Evolutionary conservation across 2,888 invertebrate species (phyloP), one percentile per base, ranked within the genome.

Genomic region (Drosophila melanosoma): DNA sequence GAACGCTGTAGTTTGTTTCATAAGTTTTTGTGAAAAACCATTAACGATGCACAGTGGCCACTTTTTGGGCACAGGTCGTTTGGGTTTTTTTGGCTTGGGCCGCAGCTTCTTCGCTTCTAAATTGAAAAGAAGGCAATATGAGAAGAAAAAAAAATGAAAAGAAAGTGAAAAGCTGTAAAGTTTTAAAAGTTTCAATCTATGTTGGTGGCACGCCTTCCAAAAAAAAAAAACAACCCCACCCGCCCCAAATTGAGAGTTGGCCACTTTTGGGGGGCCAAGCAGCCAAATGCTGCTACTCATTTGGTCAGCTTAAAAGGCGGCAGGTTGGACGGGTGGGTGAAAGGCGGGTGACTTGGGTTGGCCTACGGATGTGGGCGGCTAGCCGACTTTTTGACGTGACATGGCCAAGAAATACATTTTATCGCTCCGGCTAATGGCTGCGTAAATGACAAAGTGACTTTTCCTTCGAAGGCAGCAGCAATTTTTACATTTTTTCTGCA

Each of bases 391-490:
- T 79, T 83, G 85, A 87, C 85, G 76, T 84, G 83, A 85, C 84
- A 76, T 61, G 81, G 54, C 17, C 36, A 38, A 38, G 67, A 71
- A 79, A 80, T 84, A 82, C 73, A 67, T 82, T 84, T 70, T 81
- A 72, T 81, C 74, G 74, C 87, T 84, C 69, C 74, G 61, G 73
- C 88, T 85, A 85, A 85, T 85, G 88, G 84, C 86, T 87, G 88
- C 81, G 86, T 85, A 85, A 87, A 85, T 85, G 84, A 85, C 84
- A 87, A 85, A 85, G 88, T 85, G 86, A 85, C 87, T 87, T 85
- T 87, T 77, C 74, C 75, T 70, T 36, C 38, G 52, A 60, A 58
- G 75, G 42, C 71, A 57, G 54, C 77, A 49, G 52, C 67, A 66
- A 26, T 57, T 57, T 57, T 42, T 15, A 62, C 68, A 59, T 68